Evolutionary conservation across 2,113 vertebrate species (phyloP), one percentile per base, ranked within the genome.

Genomic region (Sialia sialis): DNA sequence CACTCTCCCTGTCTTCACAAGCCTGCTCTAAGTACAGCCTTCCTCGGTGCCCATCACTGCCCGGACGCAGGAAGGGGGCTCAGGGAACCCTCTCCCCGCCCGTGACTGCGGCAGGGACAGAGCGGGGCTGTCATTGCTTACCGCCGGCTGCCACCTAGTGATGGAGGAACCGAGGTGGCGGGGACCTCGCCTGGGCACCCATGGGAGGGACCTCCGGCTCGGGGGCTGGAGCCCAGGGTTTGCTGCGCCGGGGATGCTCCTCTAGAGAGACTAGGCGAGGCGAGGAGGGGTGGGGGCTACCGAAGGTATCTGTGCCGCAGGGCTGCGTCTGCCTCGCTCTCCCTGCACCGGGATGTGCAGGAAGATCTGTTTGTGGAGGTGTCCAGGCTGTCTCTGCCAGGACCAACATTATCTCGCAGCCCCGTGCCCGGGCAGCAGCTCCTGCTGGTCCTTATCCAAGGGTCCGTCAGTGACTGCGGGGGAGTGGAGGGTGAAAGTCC

Each of bases 101-200:
- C 16, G 6, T 34, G 43, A 1, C 18, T 11, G 64, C 16, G 2
- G 52, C 21, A 22, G 49, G 43, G 22, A 11, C 11, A 6, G 30
- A 16, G 16, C n/a, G 8, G 19, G 20, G 32, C 67, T 11, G 39
- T 22, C 88, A 46, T 96, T 91, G 82, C 90, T 93, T 84, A 13
- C 82, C 52, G 91, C 52, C 82, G 86, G 75, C 85, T 94, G 95
- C 95, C 95, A 72, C 75, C 95, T 96, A 88, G 93, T 41, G 95
- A 58, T 22, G 46, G 44, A 18, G 27, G 6, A 30, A 21, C 46
- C 6, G 39, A 23, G 43, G 3, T 49, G 10, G 32, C 23, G 38
- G 39, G 46, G 4, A 21, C 43, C 46, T 46, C 2, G 21, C 10
- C 3, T 7, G 6, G 34, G 46, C 29, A 30, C 16, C 30, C 26